phyloP scores from a whole-genome alignment of 35 echinoderm and acorn worm species.

The Patiria miniata region DNA sequence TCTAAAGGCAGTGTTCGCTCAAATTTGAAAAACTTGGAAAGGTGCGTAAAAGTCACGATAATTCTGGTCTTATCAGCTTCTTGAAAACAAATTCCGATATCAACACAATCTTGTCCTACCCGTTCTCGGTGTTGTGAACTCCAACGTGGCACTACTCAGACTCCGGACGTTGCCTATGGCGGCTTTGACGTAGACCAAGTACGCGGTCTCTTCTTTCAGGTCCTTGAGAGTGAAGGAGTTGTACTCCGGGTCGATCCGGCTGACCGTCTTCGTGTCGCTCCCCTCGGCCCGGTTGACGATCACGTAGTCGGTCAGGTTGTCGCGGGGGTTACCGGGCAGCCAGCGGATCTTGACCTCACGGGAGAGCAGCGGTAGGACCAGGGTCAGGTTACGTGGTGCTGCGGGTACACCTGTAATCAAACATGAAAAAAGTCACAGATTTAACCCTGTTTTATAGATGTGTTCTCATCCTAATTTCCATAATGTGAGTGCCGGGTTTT shows the following conservation, averaged over 20 bases:
- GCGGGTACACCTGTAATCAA: not conserved
- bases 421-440: no score
- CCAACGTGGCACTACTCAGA: not conserved
- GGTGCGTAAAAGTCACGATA: no score
- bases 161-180: not conserved
- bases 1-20: no score
- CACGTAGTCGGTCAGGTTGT: not conserved
- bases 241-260: constrained; percentile 13
- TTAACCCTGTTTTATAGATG: no score
- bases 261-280: constrained; percentile 3
- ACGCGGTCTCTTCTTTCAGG: not conserved
- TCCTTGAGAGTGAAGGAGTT: not conserved
- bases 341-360: not conserved
- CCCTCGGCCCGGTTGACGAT: constrained; percentile 11
- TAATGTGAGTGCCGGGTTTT: no score
- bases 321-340: not conserved
- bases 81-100: no score
- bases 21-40: no score
- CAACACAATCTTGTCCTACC: no score
- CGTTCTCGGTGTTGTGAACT: not conserved
- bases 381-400: not conserved
- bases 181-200: not conserved
- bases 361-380: not conserved
- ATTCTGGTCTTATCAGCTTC: no score
- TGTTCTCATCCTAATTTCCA: no score